Evolutionary conservation across 2,797 vertebrate genomes (phyloP).

Genomic region (Pygocentrus nattereri): DNA sequence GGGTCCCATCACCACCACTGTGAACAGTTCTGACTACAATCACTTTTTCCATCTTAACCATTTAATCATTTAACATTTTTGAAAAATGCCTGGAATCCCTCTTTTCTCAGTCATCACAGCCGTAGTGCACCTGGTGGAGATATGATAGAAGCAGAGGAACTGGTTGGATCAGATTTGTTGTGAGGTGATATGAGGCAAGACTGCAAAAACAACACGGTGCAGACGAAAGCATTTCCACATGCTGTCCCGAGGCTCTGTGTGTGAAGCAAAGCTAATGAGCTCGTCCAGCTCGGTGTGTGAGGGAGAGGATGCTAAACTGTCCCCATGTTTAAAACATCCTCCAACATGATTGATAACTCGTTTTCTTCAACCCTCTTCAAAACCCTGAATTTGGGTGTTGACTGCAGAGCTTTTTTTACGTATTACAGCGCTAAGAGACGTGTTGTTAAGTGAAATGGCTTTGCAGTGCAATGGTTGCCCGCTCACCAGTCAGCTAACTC

Average conservation of each 20-base stretch:
- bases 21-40: no score
- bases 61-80: no score
- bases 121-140: no score
- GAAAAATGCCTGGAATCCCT: no score
- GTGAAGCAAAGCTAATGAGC: slow-evolving; percentile 14
- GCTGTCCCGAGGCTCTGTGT: slow-evolving; percentile 15
- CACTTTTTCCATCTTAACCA: no score
- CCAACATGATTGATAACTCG: not conserved
- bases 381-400: not conserved
- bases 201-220: not conserved
- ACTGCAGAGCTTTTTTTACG: not conserved
- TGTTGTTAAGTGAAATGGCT: slow-evolving; percentile 20
- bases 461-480: slow-evolving; percentile 31
- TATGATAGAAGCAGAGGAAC: not conserved
- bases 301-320: not conserved
- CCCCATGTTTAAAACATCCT: not conserved
- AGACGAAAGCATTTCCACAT: slow-evolving; percentile 1
- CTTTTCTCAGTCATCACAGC: no score
- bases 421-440: slow-evolving; percentile 33
- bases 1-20: no score
- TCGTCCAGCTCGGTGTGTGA: slow-evolving; percentile 7
- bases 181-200: not conserved
- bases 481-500: slow-evolving; percentile 48
- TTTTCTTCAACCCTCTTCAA: not conserved
- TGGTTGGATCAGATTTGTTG: not conserved